Conservation (phyloP, 2,888 invertebrate genomes). For the Drosophila meridionalis region DNA sequence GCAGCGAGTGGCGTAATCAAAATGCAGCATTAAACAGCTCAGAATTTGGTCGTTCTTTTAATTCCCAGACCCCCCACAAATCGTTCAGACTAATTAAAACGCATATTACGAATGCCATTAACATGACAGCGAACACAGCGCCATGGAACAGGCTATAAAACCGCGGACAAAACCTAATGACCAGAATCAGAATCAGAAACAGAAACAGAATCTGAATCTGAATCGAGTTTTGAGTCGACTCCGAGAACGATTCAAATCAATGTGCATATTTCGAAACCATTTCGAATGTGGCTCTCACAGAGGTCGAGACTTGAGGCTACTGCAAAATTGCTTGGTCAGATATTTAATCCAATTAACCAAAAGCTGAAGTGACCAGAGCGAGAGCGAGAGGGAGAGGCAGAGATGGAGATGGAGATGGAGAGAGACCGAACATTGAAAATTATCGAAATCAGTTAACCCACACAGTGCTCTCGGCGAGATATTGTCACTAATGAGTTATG, state of each 20-base stretch:
- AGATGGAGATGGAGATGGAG: not conserved
- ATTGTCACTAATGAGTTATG: constrained; percentile 82
- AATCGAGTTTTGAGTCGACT: constrained; percentile 11
- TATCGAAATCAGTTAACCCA: constrained; percentile 79
- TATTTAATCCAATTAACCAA: constrained; percentile 80
- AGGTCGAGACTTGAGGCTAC: constrained; percentile 51
- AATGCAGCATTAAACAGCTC: constrained; percentile 61
- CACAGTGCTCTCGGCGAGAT: constrained; percentile 65
- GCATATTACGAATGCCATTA: constrained; percentile 80
- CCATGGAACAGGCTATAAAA: constrained; percentile 70
- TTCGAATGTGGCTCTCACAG: constrained; percentile 35
- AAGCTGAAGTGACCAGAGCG: constrained; percentile 7
- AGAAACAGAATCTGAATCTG: constrained; percentile 1
- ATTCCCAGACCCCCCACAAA: constrained; percentile 64
- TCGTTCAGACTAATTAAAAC: constrained; percentile 75
- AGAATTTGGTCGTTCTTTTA: constrained; percentile 25
- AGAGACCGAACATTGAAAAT: constrained; percentile 54
- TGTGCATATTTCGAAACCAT: constrained; percentile 77
- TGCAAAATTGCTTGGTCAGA: constrained; percentile 66
- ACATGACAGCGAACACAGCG: constrained; percentile 80
- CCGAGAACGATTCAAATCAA: constrained; percentile 71
- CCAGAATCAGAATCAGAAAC: constrained; percentile 33
- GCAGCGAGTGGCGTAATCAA: constrained; percentile 55
- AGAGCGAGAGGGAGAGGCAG: not conserved
- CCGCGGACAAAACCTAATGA: constrained; percentile 39